Conservation (phyloP, 2,113 vertebrate genomes). For the Microtus richardsoni region DNA sequence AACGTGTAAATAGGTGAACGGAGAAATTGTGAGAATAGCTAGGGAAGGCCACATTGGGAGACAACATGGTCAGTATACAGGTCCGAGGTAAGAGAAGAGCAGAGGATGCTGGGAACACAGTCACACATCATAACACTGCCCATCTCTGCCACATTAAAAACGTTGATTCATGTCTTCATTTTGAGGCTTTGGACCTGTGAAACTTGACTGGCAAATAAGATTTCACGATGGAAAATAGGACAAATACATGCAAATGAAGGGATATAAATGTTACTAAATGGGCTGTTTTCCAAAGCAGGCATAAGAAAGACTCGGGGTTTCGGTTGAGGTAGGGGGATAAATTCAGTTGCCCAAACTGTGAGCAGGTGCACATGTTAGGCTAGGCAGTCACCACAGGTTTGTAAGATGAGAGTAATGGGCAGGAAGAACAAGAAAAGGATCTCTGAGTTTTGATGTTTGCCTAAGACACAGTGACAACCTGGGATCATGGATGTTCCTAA, state of each 20-base stretch:
- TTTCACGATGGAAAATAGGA: not conserved
- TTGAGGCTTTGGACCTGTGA: not conserved
- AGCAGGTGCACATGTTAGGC: not conserved
- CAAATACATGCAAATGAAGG: not conserved
- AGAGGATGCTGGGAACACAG: not conserved
- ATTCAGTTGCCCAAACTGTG: not conserved
- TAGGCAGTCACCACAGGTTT: not conserved
- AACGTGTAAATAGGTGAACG: too few species aligned
- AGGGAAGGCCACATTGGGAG: not conserved
- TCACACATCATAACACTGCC: not conserved
- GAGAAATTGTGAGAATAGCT: not conserved
- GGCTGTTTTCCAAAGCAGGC: not conserved
- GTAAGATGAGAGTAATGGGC: not conserved
- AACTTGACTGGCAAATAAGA: not conserved
- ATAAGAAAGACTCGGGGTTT: not conserved
- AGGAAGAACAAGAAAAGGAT: not conserved
- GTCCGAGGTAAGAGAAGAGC: not conserved
- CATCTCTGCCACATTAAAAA: not conserved
- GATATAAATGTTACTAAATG: not conserved
- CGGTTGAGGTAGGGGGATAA: rapidly evolving
- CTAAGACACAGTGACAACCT: not conserved
- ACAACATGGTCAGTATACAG: too few species aligned
- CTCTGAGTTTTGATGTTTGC: not conserved
- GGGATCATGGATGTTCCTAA: not conserved
- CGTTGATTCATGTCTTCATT: not conserved